These are phyloP conservation scores for Lycocorax pyrrhopterus DNA, from an alignment of 2,113 vertebrate genomes.

Conservation along the genomic window DNA sequence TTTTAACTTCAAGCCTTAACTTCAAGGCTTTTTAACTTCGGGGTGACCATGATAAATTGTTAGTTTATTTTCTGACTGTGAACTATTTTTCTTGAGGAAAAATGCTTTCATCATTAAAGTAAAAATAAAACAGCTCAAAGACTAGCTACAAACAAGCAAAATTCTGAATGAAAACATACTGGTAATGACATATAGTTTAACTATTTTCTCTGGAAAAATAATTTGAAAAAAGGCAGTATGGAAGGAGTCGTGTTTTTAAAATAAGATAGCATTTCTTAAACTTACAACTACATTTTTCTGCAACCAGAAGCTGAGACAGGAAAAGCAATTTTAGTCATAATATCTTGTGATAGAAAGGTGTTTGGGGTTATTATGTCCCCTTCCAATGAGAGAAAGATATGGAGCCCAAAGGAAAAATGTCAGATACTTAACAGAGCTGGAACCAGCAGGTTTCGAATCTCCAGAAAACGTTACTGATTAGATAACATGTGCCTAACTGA, in stretches of 20 bases:
- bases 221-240: neutral
- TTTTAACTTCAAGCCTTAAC: too few relatives aligned
- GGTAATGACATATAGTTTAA: neutral
- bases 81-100: neutral
- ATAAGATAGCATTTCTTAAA: neutral
- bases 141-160: neutral
- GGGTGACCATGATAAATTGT: neutral
- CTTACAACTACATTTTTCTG: neutral
- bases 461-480: neutral
- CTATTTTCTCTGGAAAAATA: neutral
- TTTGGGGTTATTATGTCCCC: neutral
- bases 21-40: neutral
- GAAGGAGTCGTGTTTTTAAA: neutral
- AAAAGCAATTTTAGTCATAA: neutral
- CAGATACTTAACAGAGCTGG: neutral
- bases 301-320: neutral
- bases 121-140: neutral
- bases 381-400: neutral
- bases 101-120: neutral
- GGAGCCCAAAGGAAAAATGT: neutral
- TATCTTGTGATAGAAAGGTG: neutral
- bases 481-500: neutral
- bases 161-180: neutral
- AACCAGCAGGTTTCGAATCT: neutral
- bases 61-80: neutral